phyloP scores from a whole-genome alignment of 2,113 vertebrate species.

The Pao palembangensis region DNA sequence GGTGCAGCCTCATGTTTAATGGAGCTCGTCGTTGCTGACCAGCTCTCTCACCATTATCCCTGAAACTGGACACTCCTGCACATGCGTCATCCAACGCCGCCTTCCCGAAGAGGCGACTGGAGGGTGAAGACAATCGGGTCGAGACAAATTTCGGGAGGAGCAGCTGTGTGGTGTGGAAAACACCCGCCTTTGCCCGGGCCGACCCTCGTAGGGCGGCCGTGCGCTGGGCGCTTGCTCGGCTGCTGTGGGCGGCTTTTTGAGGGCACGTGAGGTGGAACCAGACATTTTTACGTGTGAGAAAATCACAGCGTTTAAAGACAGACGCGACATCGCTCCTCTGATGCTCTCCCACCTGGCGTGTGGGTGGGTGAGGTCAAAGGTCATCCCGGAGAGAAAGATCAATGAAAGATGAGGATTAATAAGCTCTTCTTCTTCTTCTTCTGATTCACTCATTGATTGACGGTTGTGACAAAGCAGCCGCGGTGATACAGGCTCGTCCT shows the following conservation, averaged over 20 bases:
- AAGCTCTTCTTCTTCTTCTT: no score
- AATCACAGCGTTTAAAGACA: slow-evolving; percentile 40
- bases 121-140: slow-evolving; percentile 40
- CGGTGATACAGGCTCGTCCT: no score
- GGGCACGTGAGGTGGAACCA: slow-evolving; percentile 45
- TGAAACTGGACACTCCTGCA: slow-evolving; percentile 77
- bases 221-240: slow-evolving; percentile 43
- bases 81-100: slow-evolving; percentile 75
- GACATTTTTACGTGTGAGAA: slow-evolving; percentile 55
- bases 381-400: no score
- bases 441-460: no score
- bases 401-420: no score
- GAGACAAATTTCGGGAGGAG: slow-evolving; percentile 37
- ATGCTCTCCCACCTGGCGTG: slow-evolving; percentile 1
- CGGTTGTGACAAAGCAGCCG: no score
- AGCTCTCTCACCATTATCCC: slow-evolving; percentile 68
- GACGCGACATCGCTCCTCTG: slow-evolving; percentile 10
- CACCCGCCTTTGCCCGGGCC: slow-evolving; percentile 29
- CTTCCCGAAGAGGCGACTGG: slow-evolving; percentile 72
- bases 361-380: background rate
- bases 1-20: slow-evolving; percentile 75
- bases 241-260: slow-evolving; percentile 57
- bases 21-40: slow-evolving; percentile 72
- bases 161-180: slow-evolving; percentile 57
- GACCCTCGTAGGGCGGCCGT: slow-evolving; percentile 54